phyloP scores from a whole-genome alignment of 2,113 vertebrate species.

The Dipodomys spectabilis region DNA sequence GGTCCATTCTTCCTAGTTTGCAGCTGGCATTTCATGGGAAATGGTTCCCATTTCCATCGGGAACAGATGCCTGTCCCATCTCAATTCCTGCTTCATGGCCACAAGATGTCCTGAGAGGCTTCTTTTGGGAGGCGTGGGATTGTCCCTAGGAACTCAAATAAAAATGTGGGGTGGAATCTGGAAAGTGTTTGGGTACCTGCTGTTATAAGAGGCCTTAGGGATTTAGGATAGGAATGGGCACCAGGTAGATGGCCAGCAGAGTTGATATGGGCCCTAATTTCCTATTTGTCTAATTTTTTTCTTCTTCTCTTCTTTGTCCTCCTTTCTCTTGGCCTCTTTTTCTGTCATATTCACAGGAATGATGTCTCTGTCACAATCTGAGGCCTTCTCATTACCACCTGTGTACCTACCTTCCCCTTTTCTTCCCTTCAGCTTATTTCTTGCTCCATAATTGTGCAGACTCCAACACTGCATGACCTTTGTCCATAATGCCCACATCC shows the following conservation, averaged over 20 bases:
- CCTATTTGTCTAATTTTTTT: neutral
- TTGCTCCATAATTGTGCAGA: neutral
- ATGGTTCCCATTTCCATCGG: neutral
- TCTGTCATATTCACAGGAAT: neutral
- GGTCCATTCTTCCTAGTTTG: neutral
- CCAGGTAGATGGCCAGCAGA: neutral
- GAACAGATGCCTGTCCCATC: neutral
- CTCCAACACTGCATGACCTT: neutral
- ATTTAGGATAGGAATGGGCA: neutral
- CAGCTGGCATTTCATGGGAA: neutral
- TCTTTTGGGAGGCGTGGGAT: neutral
- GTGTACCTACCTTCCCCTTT: neutral
- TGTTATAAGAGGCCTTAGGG: neutral
- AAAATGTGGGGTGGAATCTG: neutral
- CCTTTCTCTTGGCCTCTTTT: rapidly evolving
- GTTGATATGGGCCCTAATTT: neutral
- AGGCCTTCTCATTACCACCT: neutral
- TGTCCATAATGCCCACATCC: neutral
- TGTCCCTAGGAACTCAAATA: neutral
- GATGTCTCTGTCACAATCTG: neutral
- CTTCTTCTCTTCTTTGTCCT: neutral
- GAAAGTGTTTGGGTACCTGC: neutral
- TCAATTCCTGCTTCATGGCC: neutral
- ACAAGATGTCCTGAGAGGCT: neutral
- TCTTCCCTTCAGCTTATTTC: neutral